These are phyloP conservation scores for Cephalopterus ornatus DNA, from an alignment of 2,113 vertebrate genomes.

Conservation along the genomic window DNA sequence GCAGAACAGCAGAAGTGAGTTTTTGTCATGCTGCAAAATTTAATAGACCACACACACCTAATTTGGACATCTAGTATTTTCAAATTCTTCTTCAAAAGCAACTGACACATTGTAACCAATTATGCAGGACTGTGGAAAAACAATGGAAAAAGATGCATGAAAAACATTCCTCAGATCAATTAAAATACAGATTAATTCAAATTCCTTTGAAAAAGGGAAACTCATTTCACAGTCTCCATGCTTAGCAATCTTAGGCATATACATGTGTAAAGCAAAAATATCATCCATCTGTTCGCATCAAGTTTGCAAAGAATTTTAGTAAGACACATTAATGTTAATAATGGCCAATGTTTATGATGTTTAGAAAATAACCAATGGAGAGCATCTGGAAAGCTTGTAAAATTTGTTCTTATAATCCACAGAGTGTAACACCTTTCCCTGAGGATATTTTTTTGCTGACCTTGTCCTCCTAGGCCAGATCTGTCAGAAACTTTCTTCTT, in stretches of 20 bases:
- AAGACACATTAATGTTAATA: constrained; percentile 25
- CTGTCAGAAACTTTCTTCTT: background rate
- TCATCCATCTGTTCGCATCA: background rate
- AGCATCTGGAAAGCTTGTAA: background rate
- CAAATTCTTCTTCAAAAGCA: constrained; percentile 1
- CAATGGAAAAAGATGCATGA: background rate
- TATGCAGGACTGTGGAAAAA: background rate
- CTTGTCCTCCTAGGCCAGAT: background rate
- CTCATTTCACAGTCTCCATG: background rate
- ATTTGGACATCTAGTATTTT: background rate
- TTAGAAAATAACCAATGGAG: constrained; percentile 11
- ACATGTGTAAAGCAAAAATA: background rate
- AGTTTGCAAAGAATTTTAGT: constrained; percentile 19
- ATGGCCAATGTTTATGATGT: background rate
- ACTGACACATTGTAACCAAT: background rate
- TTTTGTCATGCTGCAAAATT: background rate
- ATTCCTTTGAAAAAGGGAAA: background rate
- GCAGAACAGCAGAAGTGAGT: background rate
- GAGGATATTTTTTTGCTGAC: background rate
- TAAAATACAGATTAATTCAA: background rate
- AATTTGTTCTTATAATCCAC: background rate
- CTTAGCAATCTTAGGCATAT: background rate
- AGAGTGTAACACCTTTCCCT: background rate
- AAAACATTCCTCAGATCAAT: background rate
- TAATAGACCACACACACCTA: background rate